Conservation (phyloP, 2,797 vertebrate genomes). For the Amniataba percoides region DNA sequence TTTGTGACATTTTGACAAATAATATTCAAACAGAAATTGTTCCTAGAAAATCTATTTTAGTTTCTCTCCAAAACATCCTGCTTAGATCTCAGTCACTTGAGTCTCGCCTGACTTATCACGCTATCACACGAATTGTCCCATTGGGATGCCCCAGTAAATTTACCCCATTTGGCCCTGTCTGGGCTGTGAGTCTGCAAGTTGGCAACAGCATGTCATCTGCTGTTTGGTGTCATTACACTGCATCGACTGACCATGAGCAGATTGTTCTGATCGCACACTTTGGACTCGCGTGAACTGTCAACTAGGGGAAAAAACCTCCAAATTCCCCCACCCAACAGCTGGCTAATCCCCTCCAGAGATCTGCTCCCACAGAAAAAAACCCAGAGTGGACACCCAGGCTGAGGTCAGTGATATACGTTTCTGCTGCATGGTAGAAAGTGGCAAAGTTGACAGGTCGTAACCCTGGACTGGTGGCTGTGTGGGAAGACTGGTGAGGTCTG, state of each 20-base stretch:
- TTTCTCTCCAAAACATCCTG: constrained; percentile 13
- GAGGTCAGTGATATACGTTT: constrained; percentile 35
- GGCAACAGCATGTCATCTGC: constrained; percentile 36
- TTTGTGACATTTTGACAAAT: neutral
- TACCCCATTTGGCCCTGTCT: constrained; percentile 41
- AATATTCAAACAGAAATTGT: neutral
- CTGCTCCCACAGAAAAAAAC: constrained; percentile 26
- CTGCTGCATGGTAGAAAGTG: constrained; percentile 74
- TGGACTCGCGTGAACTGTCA: constrained; percentile 44
- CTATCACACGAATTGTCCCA: constrained; percentile 24
- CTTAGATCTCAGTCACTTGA: constrained; percentile 1
- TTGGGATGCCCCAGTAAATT: constrained; percentile 43
- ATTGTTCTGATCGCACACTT: constrained; percentile 51
- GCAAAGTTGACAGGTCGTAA: constrained; percentile 59
- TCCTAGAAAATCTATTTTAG: neutral
- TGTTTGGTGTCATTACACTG: constrained; percentile 38
- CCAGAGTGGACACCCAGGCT: constrained; percentile 46
- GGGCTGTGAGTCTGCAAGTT: constrained; percentile 40
- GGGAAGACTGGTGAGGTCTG: constrained; percentile 50
- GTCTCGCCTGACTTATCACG: constrained; percentile 36
- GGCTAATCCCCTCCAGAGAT: constrained; percentile 46
- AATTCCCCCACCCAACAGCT: constrained; percentile 62
- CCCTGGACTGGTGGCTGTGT: constrained; percentile 57
- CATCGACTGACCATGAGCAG: constrained; percentile 37
- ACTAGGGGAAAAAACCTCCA: constrained; percentile 14